Evolutionary conservation across 1,140 invertebrate species (phyloP).

Genomic region (Dysdera silvatica): DNA sequence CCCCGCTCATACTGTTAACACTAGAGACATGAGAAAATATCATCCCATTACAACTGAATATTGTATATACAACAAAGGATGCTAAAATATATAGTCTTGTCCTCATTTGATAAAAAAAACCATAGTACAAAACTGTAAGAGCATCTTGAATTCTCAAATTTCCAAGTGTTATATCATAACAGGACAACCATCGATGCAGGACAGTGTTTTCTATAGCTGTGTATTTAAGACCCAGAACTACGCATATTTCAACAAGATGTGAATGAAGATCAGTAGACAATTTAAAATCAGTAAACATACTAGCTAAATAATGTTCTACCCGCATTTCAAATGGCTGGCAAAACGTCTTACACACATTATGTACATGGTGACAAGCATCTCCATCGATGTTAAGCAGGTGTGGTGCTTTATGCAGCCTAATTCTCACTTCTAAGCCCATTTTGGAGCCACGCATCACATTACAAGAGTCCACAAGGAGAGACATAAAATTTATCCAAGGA

Average conservation of each 20-base stretch:
- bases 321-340: constrained; percentile 32
- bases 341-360: constrained; percentile 35
- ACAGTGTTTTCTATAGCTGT: constrained; percentile 31
- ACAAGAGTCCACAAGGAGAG: constrained; percentile 36
- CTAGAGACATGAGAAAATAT: too few species aligned
- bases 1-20: too few species aligned
- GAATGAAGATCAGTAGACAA: constrained; percentile 31
- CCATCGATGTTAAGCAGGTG: constrained; percentile 37
- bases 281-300: constrained; percentile 35
- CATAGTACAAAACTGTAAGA: constrained; percentile 31
- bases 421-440: constrained; percentile 32
- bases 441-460: constrained; percentile 37
- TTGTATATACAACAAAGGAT: too few species aligned
- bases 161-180: constrained; percentile 28
- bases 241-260: constrained; percentile 33
- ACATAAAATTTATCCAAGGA: constrained; percentile 29
- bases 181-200: constrained; percentile 33
- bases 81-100: too few species aligned
- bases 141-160: constrained; percentile 24
- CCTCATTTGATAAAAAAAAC: too few species aligned
- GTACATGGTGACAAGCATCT: constrained; percentile 36
- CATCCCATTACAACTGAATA: too few species aligned
- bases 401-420: constrained; percentile 17
- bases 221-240: constrained; percentile 23
- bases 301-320: constrained; percentile 28